These are phyloP conservation scores for Cyanistes caeruleus DNA, from an alignment of 2,113 vertebrate species.

Conservation along the genomic window DNA sequence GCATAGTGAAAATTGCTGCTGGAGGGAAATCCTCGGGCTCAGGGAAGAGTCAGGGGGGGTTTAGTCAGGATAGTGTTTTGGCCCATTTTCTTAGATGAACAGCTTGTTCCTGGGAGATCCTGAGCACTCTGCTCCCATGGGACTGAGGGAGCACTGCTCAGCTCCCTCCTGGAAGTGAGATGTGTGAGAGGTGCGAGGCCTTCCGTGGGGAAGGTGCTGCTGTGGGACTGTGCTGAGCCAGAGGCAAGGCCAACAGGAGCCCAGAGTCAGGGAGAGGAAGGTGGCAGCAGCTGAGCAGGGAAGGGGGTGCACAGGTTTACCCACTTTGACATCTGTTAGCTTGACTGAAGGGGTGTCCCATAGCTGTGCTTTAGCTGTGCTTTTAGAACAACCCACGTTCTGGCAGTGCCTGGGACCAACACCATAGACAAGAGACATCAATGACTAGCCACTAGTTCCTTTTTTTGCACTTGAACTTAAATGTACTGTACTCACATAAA, in stretches of 20 bases:
- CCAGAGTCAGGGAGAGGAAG: background rate
- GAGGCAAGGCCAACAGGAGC: background rate
- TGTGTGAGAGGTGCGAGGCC: background rate
- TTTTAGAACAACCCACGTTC: background rate
- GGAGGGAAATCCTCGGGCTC: background rate
- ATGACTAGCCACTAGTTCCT: constrained; percentile 70
- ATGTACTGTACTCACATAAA: constrained; percentile 79
- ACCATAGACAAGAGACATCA: constrained; percentile 28
- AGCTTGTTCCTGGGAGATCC: background rate
- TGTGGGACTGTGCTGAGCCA: background rate
- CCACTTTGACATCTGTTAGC: background rate
- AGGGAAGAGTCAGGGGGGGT: background rate
- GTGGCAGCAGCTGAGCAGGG: background rate
- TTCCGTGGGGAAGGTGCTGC: accelerated
- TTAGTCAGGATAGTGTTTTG: background rate
- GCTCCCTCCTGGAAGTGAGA: background rate
- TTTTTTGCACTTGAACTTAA: constrained; percentile 82
- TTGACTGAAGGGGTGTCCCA: background rate
- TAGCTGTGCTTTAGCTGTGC: constrained; percentile 29
- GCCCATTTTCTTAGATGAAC: background rate
- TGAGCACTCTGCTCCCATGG: background rate
- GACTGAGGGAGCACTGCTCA: background rate
- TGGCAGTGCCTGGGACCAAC: constrained; percentile 64
- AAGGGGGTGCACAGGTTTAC: background rate
- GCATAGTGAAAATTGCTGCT: constrained; percentile 8